These are phyloP conservation scores for Equus quagga DNA, from an alignment of 2,113 vertebrate genomes.

Conservation along the genomic window DNA sequence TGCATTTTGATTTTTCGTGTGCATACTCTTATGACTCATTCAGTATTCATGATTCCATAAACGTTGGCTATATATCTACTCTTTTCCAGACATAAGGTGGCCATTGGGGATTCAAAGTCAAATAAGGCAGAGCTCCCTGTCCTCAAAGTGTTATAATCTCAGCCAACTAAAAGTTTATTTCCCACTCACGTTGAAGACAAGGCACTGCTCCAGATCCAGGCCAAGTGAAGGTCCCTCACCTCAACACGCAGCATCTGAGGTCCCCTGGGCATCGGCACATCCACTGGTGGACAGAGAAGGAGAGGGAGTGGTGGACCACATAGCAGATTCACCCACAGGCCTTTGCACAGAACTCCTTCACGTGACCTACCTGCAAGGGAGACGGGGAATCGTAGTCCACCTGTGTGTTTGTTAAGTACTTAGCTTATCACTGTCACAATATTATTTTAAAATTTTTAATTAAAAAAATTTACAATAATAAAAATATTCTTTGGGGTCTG, in stretches of 20 bases:
- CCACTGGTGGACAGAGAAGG: background rate
- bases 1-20: background rate
- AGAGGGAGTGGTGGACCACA: too few species aligned
- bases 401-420: background rate
- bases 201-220: background rate
- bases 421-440: background rate
- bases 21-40: background rate
- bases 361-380: background rate
- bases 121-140: background rate
- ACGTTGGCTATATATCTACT: background rate
- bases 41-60: background rate
- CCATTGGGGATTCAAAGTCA: background rate
- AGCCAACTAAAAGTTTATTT: background rate
- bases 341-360: background rate
- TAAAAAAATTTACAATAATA: background rate
- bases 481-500: background rate
- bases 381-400: background rate
- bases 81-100: background rate
- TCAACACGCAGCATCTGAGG: background rate
- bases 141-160: background rate
- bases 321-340: too few species aligned
- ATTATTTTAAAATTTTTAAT: background rate
- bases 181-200: background rate
- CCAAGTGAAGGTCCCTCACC: background rate
- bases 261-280: background rate